A percentile compares a stretch with the other conserved stretches of the same genome.
Evolutionary conservation across 2,888 invertebrate genomes (phyloP).

Genomic region (Cremastobaeus sp.): DNA sequence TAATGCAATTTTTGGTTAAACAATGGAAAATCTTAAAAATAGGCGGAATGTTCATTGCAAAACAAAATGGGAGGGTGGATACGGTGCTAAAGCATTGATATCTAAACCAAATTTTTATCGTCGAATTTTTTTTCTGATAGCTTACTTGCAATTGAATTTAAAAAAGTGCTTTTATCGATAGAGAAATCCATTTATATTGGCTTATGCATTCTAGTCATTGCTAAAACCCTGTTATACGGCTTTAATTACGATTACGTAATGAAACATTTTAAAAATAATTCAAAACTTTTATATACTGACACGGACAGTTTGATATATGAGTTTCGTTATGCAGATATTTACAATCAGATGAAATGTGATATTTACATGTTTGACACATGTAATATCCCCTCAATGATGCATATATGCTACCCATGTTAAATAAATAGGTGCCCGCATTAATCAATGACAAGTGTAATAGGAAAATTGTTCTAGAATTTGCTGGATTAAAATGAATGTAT

Average conservation of each 20-base stretch:
- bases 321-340: too few relatives aligned
- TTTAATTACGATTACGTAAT: slow-evolving; percentile 50
- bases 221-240: slow-evolving; percentile 44
- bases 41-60: not conserved
- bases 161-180: not conserved
- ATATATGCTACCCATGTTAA: not conserved
- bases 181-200: slow-evolving; percentile 22
- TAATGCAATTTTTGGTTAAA: slow-evolving; percentile 13
- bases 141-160: slow-evolving; percentile 21
- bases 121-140: slow-evolving; percentile 1
- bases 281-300: too few relatives aligned
- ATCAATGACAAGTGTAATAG: too few relatives aligned
- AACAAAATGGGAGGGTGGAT: not conserved
- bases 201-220: slow-evolving; percentile 21
- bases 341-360: too few relatives aligned
- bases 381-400: slow-evolving; percentile 33
- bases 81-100: too few relatives aligned
- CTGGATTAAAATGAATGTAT: slow-evolving; percentile 19
- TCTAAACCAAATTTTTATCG: slow-evolving; percentile 22
- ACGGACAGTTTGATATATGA: too few relatives aligned
- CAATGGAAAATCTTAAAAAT: slow-evolving; percentile 23
- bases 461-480: too few relatives aligned
- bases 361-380: slow-evolving; percentile 70
- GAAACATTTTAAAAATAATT: slow-evolving; percentile 43
- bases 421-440: not conserved